Conservation (phyloP, 2,113 vertebrate genomes). For the Scomber japonicus region DNA sequence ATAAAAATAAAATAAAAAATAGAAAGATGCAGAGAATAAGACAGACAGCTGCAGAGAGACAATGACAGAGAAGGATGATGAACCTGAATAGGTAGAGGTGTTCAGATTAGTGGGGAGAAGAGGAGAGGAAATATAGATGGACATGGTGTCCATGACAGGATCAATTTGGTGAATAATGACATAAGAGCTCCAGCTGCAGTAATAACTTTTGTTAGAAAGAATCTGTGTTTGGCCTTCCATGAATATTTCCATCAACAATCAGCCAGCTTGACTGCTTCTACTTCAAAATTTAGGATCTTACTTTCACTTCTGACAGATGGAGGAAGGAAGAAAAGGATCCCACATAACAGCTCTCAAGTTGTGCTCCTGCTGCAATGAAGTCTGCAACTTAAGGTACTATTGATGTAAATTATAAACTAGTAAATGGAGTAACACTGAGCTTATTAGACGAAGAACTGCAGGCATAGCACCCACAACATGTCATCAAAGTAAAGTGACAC, state of each 20-base stretch:
- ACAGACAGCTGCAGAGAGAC: slow-evolving; percentile 35
- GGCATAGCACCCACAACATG: neutral
- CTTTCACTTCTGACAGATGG: neutral
- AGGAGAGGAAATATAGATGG: neutral
- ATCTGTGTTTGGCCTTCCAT: neutral
- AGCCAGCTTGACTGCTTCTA: neutral
- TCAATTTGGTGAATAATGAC: slow-evolving; percentile 16
- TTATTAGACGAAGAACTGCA: neutral
- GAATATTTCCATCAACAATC: slow-evolving; percentile 16
- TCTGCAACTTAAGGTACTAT: neutral
- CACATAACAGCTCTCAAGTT: too few species aligned
- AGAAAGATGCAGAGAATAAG: slow-evolving; percentile 16
- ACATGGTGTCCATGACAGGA: neutral
- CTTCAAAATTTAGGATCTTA: neutral
- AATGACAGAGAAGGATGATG: slow-evolving; percentile 1
- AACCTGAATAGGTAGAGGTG: slow-evolving; percentile 31
- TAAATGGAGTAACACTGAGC: too few species aligned
- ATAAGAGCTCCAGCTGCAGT: neutral
- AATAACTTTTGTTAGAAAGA: neutral
- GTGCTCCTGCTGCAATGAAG: too few species aligned
- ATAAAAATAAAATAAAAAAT: slow-evolving; percentile 4
- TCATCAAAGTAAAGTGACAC: neutral
- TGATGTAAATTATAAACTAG: neutral
- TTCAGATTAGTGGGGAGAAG: slow-evolving; percentile 27
- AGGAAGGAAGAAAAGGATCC: too few species aligned